Base-by-base conservation (phyloP, 2,113 vertebrate species). In the Misgurnus anguillicaudatus region DNA sequence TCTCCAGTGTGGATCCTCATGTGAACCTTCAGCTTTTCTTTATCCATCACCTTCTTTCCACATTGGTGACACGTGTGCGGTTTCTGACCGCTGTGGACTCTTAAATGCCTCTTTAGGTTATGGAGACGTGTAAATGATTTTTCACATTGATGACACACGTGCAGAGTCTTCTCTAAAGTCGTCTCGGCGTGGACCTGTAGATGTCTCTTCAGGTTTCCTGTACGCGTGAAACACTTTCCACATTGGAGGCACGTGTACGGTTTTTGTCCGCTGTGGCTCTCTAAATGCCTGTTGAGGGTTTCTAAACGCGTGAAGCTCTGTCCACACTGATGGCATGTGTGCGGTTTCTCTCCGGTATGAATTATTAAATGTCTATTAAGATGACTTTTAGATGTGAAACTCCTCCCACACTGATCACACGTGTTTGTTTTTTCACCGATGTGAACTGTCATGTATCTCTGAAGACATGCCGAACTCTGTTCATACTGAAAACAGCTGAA, bases 171-270 rank as follows among this genome's bases (percentile, higher is more conserved):
- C 51, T 17, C 51, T 31, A 31, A 31, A 31, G 24, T 31, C 24
- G 24, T 31, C 16, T 17, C 51, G 2, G 16, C 6, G 51, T n/a
- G 16, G 42, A 10, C 7, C 42, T 7, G 2, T 10, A 45, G 42
- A 10, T 45, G 42, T 10, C 42, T 45, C 42, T 45, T 45, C 7
- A n/a, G 51, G 51, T 55, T 55, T n/a, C 6, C 5, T 16, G 16
- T 16, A 17, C 51, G 51, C 6, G 51, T 55, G 51, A 72, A 72
- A 5, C 36, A 57, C 69, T 72, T 72, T 7, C 69, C 69, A 19
- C 51, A 71, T 10, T 16, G 51, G 16, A 17, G 16, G 16, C 51
- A 55, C 51, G 16, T 16, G 51, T 55, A 16, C 51, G 51, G 16
- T 13, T 55, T 14, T 9, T 66, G 9, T 13, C 64, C 64, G 4